Percentiles rank a stretch among this genome's conserved stretches.
Conservation (phyloP, 2,888 invertebrate genomes). For the Seira ritae region DNA sequence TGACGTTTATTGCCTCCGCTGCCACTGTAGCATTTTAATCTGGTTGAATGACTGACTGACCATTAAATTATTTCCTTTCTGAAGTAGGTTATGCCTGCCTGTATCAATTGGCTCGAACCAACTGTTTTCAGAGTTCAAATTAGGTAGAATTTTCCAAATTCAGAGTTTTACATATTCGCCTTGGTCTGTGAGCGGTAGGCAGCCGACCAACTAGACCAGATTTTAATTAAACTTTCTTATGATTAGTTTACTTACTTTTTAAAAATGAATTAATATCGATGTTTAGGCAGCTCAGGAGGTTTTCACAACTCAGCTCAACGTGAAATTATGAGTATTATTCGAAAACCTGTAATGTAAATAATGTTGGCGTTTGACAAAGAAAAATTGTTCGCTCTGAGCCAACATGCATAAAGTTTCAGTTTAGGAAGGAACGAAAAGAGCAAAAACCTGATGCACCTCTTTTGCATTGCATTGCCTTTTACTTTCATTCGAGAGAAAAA, state of each 20-base stretch:
- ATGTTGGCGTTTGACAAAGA: constrained; percentile 12
- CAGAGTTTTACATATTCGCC: not conserved
- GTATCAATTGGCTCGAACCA: no score
- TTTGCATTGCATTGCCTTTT: not conserved
- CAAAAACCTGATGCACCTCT: not conserved
- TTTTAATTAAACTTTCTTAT: no score
- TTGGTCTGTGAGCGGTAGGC: not conserved
- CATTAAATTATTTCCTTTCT: not conserved
- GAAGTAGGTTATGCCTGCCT: no score
- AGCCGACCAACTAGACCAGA: not conserved
- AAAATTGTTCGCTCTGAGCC: not conserved
- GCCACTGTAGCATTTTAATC: not conserved
- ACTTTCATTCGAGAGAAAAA: not conserved
- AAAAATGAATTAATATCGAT: not conserved
- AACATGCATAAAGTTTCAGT: not conserved
- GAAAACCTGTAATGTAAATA: constrained; percentile 34
- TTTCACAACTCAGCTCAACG: no score
- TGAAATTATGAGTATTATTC: not conserved
- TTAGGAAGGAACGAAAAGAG: not conserved
- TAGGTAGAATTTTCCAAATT: not conserved
- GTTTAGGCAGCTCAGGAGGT: not conserved
- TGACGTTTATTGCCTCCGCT: not conserved
- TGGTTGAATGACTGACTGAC: not conserved
- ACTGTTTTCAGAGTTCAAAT: no score
- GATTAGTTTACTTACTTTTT: no score